Conservation (phyloP, 2,113 vertebrate genomes). For the Glaucomys volans region DNA sequence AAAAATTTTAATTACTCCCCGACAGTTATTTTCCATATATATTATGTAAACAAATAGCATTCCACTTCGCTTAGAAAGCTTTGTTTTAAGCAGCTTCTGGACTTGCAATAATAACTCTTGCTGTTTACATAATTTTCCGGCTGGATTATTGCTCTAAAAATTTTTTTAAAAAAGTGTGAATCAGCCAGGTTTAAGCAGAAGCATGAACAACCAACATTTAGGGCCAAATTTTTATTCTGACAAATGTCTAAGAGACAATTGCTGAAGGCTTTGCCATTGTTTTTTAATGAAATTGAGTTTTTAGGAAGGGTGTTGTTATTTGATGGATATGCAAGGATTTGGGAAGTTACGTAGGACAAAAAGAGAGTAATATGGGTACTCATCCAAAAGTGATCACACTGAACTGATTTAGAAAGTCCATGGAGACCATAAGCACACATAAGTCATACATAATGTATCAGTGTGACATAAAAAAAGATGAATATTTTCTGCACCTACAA, state of each 20-base stretch:
- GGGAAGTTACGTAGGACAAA: neutral
- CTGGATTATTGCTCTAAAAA: conserved; percentile 60
- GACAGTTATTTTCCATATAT: neutral
- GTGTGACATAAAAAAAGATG: neutral
- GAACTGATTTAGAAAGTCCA: neutral
- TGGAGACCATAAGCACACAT: neutral
- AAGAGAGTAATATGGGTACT: neutral
- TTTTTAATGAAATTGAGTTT: neutral
- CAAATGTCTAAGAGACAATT: neutral
- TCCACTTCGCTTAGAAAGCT: conserved; percentile 42
- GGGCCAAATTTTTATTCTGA: conserved; percentile 30
- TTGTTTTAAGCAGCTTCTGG: conserved; percentile 30
- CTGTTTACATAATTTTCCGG: conserved; percentile 53
- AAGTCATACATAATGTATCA: neutral
- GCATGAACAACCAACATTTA: neutral
- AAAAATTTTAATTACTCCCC: conserved; percentile 58
- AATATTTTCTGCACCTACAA: neutral
- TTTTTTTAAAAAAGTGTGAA: conserved; percentile 15
- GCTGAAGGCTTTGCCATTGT: conserved; percentile 10
- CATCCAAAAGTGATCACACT: neutral
- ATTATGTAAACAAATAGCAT: neutral
- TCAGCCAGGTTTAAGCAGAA: neutral
- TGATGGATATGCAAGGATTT: neutral
- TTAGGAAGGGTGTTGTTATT: neutral
- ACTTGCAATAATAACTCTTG: neutral